Percentiles rank a stretch among this genome's conserved stretches.
These are phyloP conservation scores for Lota lota DNA, from an alignment of 2,113 vertebrate species.

Conservation along the genomic window DNA sequence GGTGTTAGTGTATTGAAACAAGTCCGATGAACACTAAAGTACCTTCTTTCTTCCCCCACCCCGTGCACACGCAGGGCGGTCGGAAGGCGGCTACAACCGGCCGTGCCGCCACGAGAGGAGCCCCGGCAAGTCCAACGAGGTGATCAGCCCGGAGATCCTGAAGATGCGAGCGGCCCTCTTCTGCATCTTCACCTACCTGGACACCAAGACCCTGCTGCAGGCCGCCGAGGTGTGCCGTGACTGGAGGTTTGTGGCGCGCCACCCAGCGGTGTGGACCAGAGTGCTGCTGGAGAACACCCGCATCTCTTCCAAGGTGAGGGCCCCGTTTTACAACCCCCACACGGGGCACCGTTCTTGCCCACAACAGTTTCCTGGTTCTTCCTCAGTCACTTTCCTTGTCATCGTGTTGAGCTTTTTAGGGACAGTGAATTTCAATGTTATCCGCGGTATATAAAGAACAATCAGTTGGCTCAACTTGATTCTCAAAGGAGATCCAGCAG, in stretches of 20 bases:
- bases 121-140: conserved; percentile 86
- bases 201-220: conserved; percentile 89
- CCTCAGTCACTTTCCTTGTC: too few species aligned
- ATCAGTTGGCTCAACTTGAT: too few species aligned
- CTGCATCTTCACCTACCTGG: conserved; percentile 98
- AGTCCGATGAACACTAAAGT: too few species aligned
- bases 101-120: conserved; percentile 81
- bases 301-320: conserved; percentile 85
- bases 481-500: too few species aligned
- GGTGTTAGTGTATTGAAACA: too few species aligned
- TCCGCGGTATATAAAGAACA: too few species aligned
- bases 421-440: too few species aligned
- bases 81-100: conserved; percentile 66
- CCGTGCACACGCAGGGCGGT: conserved; percentile 58
- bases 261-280: conserved; percentile 93
- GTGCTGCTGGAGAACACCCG: conserved; percentile 94
- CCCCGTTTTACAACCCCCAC: background rate
- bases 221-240: conserved; percentile 91
- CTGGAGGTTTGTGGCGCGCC: conserved; percentile 96
- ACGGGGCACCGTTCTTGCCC: background rate
- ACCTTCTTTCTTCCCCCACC: too few species aligned
- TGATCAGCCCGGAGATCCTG: conserved; percentile 96
- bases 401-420: too few species aligned
- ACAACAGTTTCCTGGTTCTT: too few species aligned
- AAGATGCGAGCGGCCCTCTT: conserved; percentile 96